phyloP scores from a whole-genome alignment of 2,113 vertebrate species.

The Trochalopteron elliotii region DNA sequence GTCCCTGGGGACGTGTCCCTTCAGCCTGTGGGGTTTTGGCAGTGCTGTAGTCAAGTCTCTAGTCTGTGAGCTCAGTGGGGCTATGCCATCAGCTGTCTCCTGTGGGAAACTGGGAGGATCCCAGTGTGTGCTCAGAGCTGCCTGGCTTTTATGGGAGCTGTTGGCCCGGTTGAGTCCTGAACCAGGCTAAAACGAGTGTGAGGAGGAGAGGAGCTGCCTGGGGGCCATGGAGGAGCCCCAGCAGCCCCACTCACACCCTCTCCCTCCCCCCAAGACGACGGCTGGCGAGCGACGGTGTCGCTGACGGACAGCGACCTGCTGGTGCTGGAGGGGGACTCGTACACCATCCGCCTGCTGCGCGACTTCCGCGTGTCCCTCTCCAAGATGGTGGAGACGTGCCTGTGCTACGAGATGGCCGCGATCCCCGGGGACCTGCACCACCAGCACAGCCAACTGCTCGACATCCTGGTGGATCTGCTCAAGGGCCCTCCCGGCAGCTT shows the following conservation, averaged over 20 bases:
- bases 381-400: slow-evolving; percentile 88
- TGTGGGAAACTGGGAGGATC: background rate
- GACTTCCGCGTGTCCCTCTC: slow-evolving; percentile 88
- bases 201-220: background rate
- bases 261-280: slow-evolving; percentile 71
- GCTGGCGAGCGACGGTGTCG: slow-evolving; percentile 82
- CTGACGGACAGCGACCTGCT: slow-evolving; percentile 83
- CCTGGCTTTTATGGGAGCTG: background rate
- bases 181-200: accelerated
- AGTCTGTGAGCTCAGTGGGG: accelerated
- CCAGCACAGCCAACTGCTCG: slow-evolving; percentile 86
- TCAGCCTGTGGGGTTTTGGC: background rate
- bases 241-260: background rate
- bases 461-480: slow-evolving; percentile 86
- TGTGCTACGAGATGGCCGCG: slow-evolving; percentile 75
- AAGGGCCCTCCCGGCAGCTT: slow-evolving; percentile 80
- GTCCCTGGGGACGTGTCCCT: background rate
- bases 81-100: accelerated
- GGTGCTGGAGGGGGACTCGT: slow-evolving; percentile 80
- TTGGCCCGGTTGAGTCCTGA: accelerated
- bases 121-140: background rate
- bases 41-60: accelerated
- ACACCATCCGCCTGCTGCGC: slow-evolving; percentile 85
- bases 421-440: slow-evolving; percentile 66
- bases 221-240: accelerated